These are phyloP conservation scores for Diachasmimorpha longicaudata DNA, from an alignment of 1,140 invertebrate species.

Conservation along the genomic window DNA sequence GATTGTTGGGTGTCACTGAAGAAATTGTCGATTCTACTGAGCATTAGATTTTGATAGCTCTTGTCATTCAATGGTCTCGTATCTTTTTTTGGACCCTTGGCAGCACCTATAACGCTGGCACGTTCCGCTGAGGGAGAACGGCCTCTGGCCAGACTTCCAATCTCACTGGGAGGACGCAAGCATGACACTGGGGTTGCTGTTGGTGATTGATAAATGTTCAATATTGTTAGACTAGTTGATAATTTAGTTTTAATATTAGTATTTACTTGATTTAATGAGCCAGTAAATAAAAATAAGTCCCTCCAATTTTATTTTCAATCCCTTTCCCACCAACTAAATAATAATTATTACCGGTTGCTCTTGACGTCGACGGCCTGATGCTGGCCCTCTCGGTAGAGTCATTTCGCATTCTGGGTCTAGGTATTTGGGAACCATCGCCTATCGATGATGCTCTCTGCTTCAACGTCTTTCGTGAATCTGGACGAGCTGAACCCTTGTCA, in stretches of 20 bases:
- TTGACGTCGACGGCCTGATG: not conserved
- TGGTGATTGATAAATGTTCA: not conserved
- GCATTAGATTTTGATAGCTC: conserved; percentile 45
- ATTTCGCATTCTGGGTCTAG: not conserved
- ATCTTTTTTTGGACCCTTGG: conserved; percentile 45
- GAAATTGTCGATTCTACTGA: conserved; percentile 48
- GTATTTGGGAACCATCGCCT: not conserved
- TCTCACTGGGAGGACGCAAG: not conserved
- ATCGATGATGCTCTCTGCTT: not conserved
- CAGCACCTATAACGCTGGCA: conserved; percentile 35
- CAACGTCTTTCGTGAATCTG: not conserved
- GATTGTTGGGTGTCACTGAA: conserved; percentile 38
- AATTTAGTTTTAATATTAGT: not conserved
- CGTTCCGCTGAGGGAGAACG: conserved; percentile 48
- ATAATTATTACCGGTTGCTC: not conserved
- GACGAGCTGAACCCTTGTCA: not conserved
- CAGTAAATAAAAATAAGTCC: too few relatives aligned
- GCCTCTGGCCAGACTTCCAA: conserved; percentile 20
- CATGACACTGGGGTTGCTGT: conserved; percentile 17
- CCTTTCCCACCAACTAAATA: not conserved
- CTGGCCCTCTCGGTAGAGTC: not conserved
- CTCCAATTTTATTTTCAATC: too few relatives aligned
- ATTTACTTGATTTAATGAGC: too few relatives aligned
- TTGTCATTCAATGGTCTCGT: conserved; percentile 51
- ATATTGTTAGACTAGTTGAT: not conserved